Base-by-base conservation (phyloP, 2,888 invertebrate genomes). In the Sialis lutaria region DNA sequence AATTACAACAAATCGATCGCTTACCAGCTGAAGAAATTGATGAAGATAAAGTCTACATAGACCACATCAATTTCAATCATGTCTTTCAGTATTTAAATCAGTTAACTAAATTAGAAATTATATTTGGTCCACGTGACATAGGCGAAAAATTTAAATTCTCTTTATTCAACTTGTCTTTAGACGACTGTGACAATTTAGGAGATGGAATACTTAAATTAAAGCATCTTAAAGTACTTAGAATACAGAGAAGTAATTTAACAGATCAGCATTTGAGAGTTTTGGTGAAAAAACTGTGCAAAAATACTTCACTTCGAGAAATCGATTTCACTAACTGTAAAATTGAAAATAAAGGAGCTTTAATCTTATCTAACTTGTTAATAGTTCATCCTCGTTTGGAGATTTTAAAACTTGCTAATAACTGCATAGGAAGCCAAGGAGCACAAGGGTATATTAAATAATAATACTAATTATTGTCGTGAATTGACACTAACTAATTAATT, bases 241-340 rank as follows among this genome's bases (percentile, higher is more conserved):
- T 81, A 9, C 77, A 77, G 49, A 66, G 73, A 37, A 77, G 77
- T 53, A 72, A 70, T 52, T 58, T 80, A 40, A 73, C 75, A 55
- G 74, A 74, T 54, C 64, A 66, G 0, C 74, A 75, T 58, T 69
- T 69, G 1, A 76, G 75, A 48, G 60, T 73, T 2, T 65, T 81
- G 41, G 64, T 77, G 32, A 73, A 74, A 55, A 66, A 70, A 51
- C 53, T 67, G 13, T 60, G 70, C 13, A 62, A 66, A 1, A 68
- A 69, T 51, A 67, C 65, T 50, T 60, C 50, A 40, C 61, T 79
- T 33, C 67, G 70, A 51, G 75, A 76, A 55, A 55, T 81, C 33
- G 76, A 79, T 58, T 70, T 81, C 44, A 78, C 77, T 49, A 74
- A 79, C 56, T 80, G 79, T 57, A 69, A 72, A 53, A 73, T 80